Conservation (phyloP, 2,797 vertebrate genomes). For the Florisuga fusca region DNA sequence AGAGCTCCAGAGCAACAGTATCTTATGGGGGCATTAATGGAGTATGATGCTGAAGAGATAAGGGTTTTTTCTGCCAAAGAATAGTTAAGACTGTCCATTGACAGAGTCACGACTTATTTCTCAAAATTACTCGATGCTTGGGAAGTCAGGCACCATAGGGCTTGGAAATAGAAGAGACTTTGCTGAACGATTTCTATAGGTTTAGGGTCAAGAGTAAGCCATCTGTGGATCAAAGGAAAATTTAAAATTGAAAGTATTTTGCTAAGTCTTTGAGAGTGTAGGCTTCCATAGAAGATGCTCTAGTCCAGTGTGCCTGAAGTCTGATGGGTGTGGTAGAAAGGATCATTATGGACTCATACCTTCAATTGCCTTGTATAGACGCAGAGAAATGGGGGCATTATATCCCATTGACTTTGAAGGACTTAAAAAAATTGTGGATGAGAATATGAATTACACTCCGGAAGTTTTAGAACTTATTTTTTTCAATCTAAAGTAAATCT, state of each 20-base stretch:
- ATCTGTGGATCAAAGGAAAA: not conserved
- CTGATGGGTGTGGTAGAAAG: not conserved
- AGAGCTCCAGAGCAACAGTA: not conserved
- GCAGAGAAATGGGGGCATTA: not conserved
- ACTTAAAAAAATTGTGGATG: not conserved
- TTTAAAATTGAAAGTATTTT: not conserved
- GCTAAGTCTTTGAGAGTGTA: not conserved
- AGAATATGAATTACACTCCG: not conserved
- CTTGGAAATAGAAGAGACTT: not conserved
- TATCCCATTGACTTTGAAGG: not conserved
- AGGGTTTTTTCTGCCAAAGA: not conserved
- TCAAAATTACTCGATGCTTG: not conserved
- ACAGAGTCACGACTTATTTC: not conserved
- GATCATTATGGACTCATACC: not conserved
- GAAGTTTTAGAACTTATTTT: not conserved
- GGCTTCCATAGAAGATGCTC: not conserved
- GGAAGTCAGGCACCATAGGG: not conserved
- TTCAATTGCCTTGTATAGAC: not conserved
- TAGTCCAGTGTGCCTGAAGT: not conserved
- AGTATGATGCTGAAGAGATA: not conserved
- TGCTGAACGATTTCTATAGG: not conserved
- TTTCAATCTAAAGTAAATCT: not conserved
- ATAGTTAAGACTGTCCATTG: not conserved
- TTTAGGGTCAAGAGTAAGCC: not conserved
- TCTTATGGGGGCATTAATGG: not conserved